Percentiles rank a stretch among this genome's conserved stretches.
Evolutionary conservation across 2,113 vertebrate genomes (phyloP).

Genomic region (Pluvianellus socialis): DNA sequence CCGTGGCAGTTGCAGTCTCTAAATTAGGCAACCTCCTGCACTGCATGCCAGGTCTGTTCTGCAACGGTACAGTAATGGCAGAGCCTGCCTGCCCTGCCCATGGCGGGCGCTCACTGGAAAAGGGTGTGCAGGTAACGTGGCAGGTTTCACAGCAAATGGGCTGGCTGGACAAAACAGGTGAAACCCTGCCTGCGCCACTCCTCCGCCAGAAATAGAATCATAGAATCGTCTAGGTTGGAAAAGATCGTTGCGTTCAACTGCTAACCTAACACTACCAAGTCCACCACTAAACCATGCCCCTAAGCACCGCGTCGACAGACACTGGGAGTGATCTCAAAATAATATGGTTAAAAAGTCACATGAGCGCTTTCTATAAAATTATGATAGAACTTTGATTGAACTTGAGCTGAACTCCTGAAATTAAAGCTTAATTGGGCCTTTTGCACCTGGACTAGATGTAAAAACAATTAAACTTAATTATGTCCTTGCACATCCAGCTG

Average conservation of each 20-base stretch:
- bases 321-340: background rate
- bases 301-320: background rate
- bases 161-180: too few species aligned
- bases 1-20: too few species aligned
- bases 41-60: background rate
- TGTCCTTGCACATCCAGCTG: background rate
- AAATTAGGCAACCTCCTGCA: too few species aligned
- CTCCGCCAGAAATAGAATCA: background rate
- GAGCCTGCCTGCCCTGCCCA: background rate
- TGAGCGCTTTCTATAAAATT: background rate
- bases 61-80: background rate
- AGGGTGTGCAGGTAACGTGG: rapidly evolving
- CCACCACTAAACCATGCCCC: background rate
- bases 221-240: background rate
- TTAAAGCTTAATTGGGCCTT: background rate
- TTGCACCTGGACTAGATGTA: background rate
- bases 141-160: background rate
- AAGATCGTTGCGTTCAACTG: too few species aligned
- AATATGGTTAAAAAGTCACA: background rate
- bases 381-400: background rate
- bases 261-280: too few species aligned
- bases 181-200: background rate
- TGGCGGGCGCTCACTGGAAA: rapidly evolving
- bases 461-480: background rate
- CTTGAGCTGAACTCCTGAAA: background rate